phyloP scores from a whole-genome alignment of 2,113 vertebrate genomes.

The Rattus rattus region DNA sequence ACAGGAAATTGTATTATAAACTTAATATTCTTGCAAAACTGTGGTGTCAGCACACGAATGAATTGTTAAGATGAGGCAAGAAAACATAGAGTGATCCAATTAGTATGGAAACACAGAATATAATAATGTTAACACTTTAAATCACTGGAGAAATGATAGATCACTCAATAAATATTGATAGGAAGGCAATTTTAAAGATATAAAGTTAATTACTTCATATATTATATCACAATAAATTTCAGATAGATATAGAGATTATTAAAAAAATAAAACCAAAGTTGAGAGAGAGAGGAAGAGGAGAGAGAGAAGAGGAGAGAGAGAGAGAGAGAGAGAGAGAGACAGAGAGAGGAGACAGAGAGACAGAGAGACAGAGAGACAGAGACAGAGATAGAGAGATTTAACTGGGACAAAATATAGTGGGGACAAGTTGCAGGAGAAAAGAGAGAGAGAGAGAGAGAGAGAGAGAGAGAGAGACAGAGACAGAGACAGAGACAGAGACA shows the following conservation, averaged over 20 bases:
- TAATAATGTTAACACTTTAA: constrained; percentile 32
- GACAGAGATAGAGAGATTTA: no score
- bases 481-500: not conserved
- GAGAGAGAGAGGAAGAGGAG: not conserved
- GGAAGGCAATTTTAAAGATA: not conserved
- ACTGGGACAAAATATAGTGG: no score
- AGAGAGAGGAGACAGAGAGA: no score
- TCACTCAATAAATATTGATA: constrained; percentile 7
- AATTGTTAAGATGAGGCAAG: not conserved
- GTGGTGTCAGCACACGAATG: not conserved
- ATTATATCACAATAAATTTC: not conserved
- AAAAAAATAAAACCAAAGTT: not conserved
- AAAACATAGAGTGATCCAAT: not conserved
- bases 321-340: not conserved
- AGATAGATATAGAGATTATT: not conserved
- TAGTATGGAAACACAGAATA: not conserved
- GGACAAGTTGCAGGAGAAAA: no score
- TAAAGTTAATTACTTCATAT: not conserved
- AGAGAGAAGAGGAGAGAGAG: no score
- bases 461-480: not conserved
- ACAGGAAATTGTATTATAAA: not conserved
- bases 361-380: no score
- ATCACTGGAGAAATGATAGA: not conserved
- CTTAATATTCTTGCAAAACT: not conserved
- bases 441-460: not conserved